Evolutionary conservation across 2,888 invertebrate species (phyloP).

Genomic region (Xestia xanthographa): DNA sequence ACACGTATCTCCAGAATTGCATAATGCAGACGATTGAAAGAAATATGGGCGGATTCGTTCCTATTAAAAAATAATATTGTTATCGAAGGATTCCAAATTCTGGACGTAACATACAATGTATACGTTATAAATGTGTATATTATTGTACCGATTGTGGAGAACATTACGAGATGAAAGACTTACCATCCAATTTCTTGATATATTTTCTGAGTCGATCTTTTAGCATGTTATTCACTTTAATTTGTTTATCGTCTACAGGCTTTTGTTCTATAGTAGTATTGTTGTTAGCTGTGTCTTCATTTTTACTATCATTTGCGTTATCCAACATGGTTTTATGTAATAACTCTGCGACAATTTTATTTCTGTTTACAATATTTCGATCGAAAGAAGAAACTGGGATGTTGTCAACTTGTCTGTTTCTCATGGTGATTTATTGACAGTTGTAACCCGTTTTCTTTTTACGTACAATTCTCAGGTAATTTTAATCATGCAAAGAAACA

Average conservation of each 20-base stretch:
- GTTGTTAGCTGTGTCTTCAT: slow-evolving; percentile 71
- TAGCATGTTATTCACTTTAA: slow-evolving; percentile 82
- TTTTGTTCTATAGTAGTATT: slow-evolving; percentile 72
- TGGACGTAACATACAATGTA: neutral
- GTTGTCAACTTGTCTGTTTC: neutral
- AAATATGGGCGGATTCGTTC: neutral
- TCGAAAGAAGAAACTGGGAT: slow-evolving; percentile 19
- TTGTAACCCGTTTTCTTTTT: neutral
- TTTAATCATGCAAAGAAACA: no score
- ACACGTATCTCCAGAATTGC: neutral
- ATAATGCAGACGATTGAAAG: neutral
- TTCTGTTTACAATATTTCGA: slow-evolving; percentile 32
- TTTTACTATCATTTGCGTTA: slow-evolving; percentile 69
- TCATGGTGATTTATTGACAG: slow-evolving; percentile 34
- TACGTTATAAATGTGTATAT: no score
- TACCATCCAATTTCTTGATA: slow-evolving; percentile 88
- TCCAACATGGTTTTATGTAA: slow-evolving; percentile 71
- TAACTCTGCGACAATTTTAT: slow-evolving; percentile 27
- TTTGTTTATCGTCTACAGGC: slow-evolving; percentile 72
- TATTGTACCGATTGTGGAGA: neutral
- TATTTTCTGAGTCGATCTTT: slow-evolving; percentile 88
- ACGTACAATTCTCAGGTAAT: neutral
- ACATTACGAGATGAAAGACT: slow-evolving; percentile 27
- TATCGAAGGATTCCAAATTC: neutral
- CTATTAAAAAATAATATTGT: neutral